phyloP scores from a whole-genome alignment of 1,140 invertebrate species.

The Drosophila paulistorum region DNA sequence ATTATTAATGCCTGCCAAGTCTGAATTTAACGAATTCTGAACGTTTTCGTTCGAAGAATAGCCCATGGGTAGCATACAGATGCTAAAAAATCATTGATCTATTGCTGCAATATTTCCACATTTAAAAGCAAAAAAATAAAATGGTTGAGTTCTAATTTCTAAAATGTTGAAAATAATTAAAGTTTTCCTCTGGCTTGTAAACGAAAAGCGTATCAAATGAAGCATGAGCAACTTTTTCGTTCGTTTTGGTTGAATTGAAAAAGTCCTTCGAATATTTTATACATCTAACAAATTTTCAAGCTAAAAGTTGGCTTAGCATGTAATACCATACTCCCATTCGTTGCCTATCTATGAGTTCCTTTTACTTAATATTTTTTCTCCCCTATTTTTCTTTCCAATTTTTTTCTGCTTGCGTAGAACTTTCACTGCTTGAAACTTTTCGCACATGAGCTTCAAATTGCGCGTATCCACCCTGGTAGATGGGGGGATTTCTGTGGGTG shows the following conservation, averaged over 20 bases:
- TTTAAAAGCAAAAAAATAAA: no score
- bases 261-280: constrained; percentile 26
- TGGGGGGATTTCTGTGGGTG: neutral
- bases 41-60: no score
- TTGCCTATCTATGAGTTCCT: constrained; percentile 27
- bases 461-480: constrained; percentile 44
- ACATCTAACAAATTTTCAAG: constrained; percentile 42
- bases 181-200: neutral
- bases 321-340: constrained; percentile 34
- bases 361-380: constrained; percentile 21
- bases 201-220: constrained; percentile 16
- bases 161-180: constrained; percentile 4
- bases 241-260: constrained; percentile 41
- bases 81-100: no score
- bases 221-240: constrained; percentile 31
- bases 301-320: constrained; percentile 48
- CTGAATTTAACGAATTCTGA: no score
- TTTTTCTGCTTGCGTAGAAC: constrained; percentile 41
- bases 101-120: no score
- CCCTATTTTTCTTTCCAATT: constrained; percentile 25
- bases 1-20: no score
- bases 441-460: constrained; percentile 73
- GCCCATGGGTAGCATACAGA: no score
- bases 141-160: neutral
- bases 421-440: constrained; percentile 72